Evolutionary conservation across 1,140 invertebrate genomes (phyloP).

Genomic region (Mya arenaria): DNA sequence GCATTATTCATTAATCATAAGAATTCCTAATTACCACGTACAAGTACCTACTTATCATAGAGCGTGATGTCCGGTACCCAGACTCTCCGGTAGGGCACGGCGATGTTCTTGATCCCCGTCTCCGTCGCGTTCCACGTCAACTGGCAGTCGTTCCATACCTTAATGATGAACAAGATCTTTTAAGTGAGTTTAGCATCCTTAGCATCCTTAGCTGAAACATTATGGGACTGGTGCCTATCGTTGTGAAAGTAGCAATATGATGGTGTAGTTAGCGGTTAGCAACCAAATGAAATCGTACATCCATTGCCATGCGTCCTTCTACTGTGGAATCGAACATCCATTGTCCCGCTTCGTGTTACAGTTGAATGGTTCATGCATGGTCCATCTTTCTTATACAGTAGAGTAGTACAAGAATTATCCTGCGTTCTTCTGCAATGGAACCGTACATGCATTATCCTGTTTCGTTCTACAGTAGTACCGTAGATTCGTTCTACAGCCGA

Average conservation of each 20-base stretch:
- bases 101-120: conserved; percentile 80
- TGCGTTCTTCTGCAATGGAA: too few relatives aligned
- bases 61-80: conserved; percentile 84
- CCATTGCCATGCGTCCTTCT: not conserved
- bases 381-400: too few relatives aligned
- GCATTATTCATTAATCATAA: too few relatives aligned
- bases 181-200: not conserved
- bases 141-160: conserved; percentile 83
- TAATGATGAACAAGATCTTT: conserved; percentile 39
- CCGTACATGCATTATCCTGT: too few relatives aligned
- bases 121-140: conserved; percentile 82
- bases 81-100: conserved; percentile 82
- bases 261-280: not conserved
- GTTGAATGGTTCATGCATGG: too few relatives aligned
- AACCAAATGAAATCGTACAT: not conserved
- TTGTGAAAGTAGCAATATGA: not conserved
- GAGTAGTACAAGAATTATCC: too few relatives aligned
- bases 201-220: not conserved
- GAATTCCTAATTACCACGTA: too few relatives aligned
- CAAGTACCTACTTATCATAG: conserved; percentile 82
- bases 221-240: too few relatives aligned
- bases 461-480: too few relatives aligned
- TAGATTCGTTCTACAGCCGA: too few relatives aligned
- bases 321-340: too few relatives aligned
- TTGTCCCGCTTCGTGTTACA: too few relatives aligned